Percentiles rank a stretch among this genome's conserved stretches.
Evolutionary conservation across 2,888 invertebrate species (phyloP).

Genomic region (Drosophila quinaria): DNA sequence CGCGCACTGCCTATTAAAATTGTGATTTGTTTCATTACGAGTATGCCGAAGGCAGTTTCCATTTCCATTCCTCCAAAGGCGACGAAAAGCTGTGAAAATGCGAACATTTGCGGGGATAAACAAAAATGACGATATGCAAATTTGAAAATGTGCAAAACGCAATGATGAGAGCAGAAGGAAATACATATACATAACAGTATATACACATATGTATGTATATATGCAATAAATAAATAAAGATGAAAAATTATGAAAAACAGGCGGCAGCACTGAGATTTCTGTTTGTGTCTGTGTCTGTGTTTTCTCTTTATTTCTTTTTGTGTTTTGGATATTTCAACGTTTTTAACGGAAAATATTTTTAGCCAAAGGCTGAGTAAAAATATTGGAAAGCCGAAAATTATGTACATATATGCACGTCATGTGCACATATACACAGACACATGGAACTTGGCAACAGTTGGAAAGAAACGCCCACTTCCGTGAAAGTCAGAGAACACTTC

Average conservation of each 20-base stretch:
- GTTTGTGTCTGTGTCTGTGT: background rate
- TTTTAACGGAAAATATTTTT: slow-evolving; percentile 73
- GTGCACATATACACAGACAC: slow-evolving; percentile 15
- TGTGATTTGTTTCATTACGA: slow-evolving; percentile 63
- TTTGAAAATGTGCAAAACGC: slow-evolving; percentile 31
- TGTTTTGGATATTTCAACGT: slow-evolving; percentile 48
- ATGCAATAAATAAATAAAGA: slow-evolving; percentile 66
- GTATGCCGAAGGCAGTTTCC: slow-evolving; percentile 6
- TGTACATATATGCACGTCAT: slow-evolving; percentile 12
- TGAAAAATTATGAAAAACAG: slow-evolving; percentile 77
- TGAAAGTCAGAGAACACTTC: background rate
- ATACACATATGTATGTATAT: background rate
- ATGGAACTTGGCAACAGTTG: slow-evolving; percentile 68
- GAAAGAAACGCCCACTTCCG: slow-evolving; percentile 69
- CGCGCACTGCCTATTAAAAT: slow-evolving; percentile 63
- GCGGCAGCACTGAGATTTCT: slow-evolving; percentile 43
- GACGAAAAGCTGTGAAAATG: slow-evolving; percentile 36
- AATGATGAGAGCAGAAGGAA: slow-evolving; percentile 34
- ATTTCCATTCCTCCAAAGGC: slow-evolving; percentile 43
- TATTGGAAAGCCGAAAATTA: slow-evolving; percentile 73
- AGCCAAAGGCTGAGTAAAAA: slow-evolving; percentile 62
- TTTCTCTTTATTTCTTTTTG: slow-evolving; percentile 28
- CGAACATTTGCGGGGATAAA: slow-evolving; percentile 57
- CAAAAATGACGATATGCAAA: slow-evolving; percentile 72
- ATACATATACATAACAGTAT: slow-evolving; percentile 16